Conservation (phyloP, 2,888 invertebrate genomes). For the Andrena bicolor region DNA sequence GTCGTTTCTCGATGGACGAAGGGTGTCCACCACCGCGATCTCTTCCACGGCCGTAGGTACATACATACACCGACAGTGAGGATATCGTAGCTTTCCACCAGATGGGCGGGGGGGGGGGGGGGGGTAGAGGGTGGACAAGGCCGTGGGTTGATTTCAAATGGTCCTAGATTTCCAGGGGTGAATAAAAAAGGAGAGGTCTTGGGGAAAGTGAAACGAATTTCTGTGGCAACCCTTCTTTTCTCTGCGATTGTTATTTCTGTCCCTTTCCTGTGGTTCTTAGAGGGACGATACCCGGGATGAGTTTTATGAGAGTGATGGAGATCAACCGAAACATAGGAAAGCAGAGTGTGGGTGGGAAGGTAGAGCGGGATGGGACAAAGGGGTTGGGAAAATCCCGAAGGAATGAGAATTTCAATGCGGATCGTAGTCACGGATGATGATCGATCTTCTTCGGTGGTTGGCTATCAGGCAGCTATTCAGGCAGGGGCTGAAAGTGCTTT, state of each 20-base stretch:
- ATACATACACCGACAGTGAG: constrained; percentile 15
- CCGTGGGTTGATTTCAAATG: constrained; percentile 78
- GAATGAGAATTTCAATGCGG: constrained; percentile 50
- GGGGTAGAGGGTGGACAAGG: constrained; percentile 48
- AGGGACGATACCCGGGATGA: constrained; percentile 21
- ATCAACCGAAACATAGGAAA: constrained; percentile 1
- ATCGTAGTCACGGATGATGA: constrained; percentile 50
- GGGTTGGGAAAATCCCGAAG: constrained; percentile 13
- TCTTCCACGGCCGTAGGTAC: constrained; percentile 54
- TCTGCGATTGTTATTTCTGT: neutral
- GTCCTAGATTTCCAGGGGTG: constrained; percentile 71
- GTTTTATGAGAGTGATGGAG: constrained; percentile 3
- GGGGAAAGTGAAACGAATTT: constrained; percentile 76
- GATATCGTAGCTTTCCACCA: constrained; percentile 43
- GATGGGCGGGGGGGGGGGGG: constrained; percentile 22
- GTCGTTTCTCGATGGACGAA: constrained; percentile 49
- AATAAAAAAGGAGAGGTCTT: constrained; percentile 64
- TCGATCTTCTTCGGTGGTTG: constrained; percentile 55
- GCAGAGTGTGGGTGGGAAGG: no score
- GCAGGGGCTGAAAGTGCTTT: constrained; percentile 43
- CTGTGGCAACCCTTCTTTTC: constrained; percentile 42
- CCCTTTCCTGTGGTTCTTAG: constrained; percentile 9
- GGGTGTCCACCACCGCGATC: constrained; percentile 71
- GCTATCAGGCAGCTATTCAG: constrained; percentile 30
- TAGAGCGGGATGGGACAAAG: neutral